Evolutionary conservation across 2,888 invertebrate species (phyloP), one percentile per base, ranked within the genome.

Genomic region (Ariolimax columbianus): DNA sequence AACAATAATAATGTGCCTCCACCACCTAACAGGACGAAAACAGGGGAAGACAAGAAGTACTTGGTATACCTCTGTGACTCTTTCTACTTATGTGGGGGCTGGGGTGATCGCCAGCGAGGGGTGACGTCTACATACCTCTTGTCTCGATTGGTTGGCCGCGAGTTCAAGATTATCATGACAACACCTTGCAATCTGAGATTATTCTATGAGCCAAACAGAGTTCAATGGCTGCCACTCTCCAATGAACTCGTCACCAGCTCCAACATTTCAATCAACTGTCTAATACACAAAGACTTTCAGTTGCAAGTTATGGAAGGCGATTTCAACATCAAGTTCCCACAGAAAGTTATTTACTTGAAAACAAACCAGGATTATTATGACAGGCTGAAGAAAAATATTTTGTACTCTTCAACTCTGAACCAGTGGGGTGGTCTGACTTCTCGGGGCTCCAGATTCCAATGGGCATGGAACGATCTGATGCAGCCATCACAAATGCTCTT

Each of bases 31-130:
- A 6, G 4, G 0, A 0, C 36, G 11, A 59, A 17, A n/a, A 55
- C 63, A 40, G 38, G n/a, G 40, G n/a, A 1, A 38, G 23, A 47
- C 36, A 73, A 63, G 11, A 68, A 82, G 14, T 88, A 87, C 51
- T 75, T 88, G 43, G 85, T 88, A 55, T 88, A 88, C 78, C 78
- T 86, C 14, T 88, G 88, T 59, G 83, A 79, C 11, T 26, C 68
- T 7, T 9, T 6, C 0, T 59, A 59, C 19, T 66, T 80, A n/a
- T 88, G 88, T 83, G 87, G 87, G 1, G 88, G 88, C 9, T 88
- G 86, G 88, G 86, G 88, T 9, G 88, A 89, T 43, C 81, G 88
- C 4, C 88, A 89, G 66, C 75, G 85, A 7, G 86, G 85, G 0
- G 78, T 89, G 11, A 83, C 83, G 38, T 75, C 82, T n/a, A 63